phyloP scores from a whole-genome alignment of 2,113 vertebrate species.

The Mormoops blainvillei region DNA sequence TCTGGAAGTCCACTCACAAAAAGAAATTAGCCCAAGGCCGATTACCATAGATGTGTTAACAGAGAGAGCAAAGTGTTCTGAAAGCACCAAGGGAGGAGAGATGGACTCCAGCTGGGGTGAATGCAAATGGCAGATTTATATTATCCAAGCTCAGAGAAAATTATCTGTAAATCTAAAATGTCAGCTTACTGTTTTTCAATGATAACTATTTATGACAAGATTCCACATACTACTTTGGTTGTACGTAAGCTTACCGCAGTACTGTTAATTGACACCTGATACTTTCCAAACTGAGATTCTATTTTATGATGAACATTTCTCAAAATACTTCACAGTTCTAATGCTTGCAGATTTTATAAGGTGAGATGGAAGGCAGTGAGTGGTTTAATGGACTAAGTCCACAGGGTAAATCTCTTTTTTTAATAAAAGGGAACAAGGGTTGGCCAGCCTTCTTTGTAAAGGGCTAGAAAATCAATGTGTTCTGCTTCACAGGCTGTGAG shows the following conservation, averaged over 20 bases:
- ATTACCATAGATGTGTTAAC: not conserved
- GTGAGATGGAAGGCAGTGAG: not conserved
- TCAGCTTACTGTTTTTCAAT: not conserved
- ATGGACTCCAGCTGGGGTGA: not conserved
- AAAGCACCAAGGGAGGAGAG: not conserved
- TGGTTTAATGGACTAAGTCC: not conserved
- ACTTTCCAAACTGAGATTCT: not conserved
- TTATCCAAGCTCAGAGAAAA: not conserved
- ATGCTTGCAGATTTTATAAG: not conserved
- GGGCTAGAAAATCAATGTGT: not conserved
- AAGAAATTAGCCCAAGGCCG: not conserved
- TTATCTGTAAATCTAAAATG: not conserved
- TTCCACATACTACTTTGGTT: not conserved
- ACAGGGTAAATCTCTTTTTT: not conserved
- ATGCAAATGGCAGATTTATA: not conserved
- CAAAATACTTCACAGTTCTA: not conserved
- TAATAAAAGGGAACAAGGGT: not conserved
- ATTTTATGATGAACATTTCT: not conserved
- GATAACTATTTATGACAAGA: not conserved
- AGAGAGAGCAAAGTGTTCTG: not conserved
- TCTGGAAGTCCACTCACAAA: not conserved
- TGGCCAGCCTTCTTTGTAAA: not conserved
- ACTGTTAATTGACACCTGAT: not conserved
- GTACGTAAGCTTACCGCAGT: not conserved
- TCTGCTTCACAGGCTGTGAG: not conserved